phyloP scores from a whole-genome alignment of 1,140 invertebrate species.

The Venturia canescens region DNA sequence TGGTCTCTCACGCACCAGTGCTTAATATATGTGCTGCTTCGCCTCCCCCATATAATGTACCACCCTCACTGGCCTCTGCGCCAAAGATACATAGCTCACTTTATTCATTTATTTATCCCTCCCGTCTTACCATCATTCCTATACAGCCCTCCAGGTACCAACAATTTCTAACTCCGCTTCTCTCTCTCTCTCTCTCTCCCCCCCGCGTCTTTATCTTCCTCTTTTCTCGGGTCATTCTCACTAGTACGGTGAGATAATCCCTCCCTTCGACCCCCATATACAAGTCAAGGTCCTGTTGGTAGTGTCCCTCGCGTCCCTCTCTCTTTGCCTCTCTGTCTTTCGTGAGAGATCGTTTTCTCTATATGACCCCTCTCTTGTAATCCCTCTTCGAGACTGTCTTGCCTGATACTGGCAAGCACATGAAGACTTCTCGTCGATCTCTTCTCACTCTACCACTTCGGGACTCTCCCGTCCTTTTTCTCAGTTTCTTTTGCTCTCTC shows the following conservation, averaged over 20 bases:
- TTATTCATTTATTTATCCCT: conserved; percentile 43
- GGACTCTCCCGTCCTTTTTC: conserved; percentile 17
- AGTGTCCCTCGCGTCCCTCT: conserved; percentile 3
- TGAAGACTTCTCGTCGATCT: conserved; percentile 36
- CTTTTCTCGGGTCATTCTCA: neutral
- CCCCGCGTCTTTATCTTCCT: neutral
- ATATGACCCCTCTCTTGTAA: conserved; percentile 51
- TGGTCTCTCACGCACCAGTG: conserved; percentile 30
- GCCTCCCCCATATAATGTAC: conserved; percentile 22
- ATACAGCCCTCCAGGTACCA: neutral
- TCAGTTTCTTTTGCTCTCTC: conserved; percentile 22
- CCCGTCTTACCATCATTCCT: conserved; percentile 13
- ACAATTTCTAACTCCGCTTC: conserved; percentile 21
- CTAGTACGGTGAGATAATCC: conserved; percentile 42
- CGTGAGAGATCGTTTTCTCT: conserved; percentile 45
- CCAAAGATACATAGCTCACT: conserved; percentile 25
- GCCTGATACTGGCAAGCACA: conserved; percentile 9
- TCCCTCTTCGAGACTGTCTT: conserved; percentile 53
- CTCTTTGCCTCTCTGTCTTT: conserved; percentile 5
- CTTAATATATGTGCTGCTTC: neutral
- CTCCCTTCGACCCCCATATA: conserved; percentile 43
- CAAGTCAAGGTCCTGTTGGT: conserved; percentile 45
- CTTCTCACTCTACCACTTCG: conserved; percentile 39
- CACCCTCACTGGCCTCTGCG: conserved; percentile 10
- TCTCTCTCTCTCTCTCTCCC: neutral